These are phyloP conservation scores for Mobula hypostoma DNA, from an alignment of 2,113 vertebrate genomes.

Conservation along the genomic window DNA sequence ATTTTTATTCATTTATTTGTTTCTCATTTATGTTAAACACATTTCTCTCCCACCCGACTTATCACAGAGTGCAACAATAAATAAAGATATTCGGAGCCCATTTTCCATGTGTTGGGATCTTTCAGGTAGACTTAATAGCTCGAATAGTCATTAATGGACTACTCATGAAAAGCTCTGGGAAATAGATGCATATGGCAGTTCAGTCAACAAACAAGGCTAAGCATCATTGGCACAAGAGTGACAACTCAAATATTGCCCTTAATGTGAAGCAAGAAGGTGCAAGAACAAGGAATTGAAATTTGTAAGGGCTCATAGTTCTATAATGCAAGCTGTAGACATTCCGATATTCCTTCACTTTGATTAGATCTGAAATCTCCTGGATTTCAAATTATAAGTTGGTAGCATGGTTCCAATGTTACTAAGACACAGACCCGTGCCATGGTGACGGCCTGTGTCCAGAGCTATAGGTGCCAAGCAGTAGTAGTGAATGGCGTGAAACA, in stretches of 20 bases:
- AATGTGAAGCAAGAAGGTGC: background rate
- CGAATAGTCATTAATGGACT: background rate
- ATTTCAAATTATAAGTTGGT: background rate
- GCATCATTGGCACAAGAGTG: background rate
- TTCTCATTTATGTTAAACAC: background rate
- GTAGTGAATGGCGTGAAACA: background rate
- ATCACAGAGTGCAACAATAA: background rate
- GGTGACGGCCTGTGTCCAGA: background rate
- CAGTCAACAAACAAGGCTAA: background rate
- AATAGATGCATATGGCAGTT: background rate
- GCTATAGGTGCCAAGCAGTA: background rate
- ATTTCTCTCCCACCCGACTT: background rate
- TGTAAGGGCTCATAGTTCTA: background rate
- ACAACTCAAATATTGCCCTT: background rate
- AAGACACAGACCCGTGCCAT: background rate
- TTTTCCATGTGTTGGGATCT: background rate
- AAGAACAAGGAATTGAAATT: background rate
- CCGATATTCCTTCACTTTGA: background rate
- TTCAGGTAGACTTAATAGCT: background rate
- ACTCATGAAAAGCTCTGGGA: background rate
- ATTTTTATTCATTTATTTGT: background rate
- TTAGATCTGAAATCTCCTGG: background rate
- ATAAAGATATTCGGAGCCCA: background rate
- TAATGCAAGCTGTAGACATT: background rate
- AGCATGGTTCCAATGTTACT: background rate